Evolutionary conservation across 2,113 vertebrate genomes (phyloP), one percentile per base, ranked within the genome.

Genomic region (Steatornis caripensis): DNA sequence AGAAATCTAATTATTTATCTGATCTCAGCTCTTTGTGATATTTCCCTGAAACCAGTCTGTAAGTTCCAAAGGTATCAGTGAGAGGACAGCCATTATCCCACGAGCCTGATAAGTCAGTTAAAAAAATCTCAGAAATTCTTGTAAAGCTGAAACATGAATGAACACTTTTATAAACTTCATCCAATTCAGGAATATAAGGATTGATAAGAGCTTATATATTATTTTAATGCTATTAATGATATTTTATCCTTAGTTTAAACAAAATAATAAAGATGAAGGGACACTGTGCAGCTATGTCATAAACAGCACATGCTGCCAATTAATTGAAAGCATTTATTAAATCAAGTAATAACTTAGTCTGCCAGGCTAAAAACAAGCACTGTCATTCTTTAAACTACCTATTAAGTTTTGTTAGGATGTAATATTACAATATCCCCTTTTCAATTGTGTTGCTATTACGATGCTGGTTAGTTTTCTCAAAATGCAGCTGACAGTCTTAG

Each of bases 391-490:
- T 68, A 84, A 61, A 83, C 24, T 70, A 93, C 49, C 48, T 69
- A 26, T 81, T 89, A 89, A 62, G 53, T 79, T 95, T 78, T 92
- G 48, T 79, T 93, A 92, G 54, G 20, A 83, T 77, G 10, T 68
- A 93, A 46, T 66, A 78, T 76, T 75, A 95, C 41, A 91, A 66
- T 78, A 89, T 71, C 60, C 84, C 64, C 51, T 94, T 94, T 55
- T 70, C 65, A 95, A 91, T 72, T 91, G 62, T 82, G 45, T 45
- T 93, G 84, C 64, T 86, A 74, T 93, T 96, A 68, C 72, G 78
- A 86, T 58, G 61, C 32, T 65, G 55, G 93, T 58, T 88, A n/a
- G 41, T 84, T 84, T 91, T 92, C 69, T 94, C 58, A 76, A 36
- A 89, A 81, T 15, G 45, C 43, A 93, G n/a, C 11, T 15, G 41